These are phyloP conservation scores for Palloptera scutellata DNA, from an alignment of 2,888 invertebrate genomes.

Conservation along the genomic window DNA sequence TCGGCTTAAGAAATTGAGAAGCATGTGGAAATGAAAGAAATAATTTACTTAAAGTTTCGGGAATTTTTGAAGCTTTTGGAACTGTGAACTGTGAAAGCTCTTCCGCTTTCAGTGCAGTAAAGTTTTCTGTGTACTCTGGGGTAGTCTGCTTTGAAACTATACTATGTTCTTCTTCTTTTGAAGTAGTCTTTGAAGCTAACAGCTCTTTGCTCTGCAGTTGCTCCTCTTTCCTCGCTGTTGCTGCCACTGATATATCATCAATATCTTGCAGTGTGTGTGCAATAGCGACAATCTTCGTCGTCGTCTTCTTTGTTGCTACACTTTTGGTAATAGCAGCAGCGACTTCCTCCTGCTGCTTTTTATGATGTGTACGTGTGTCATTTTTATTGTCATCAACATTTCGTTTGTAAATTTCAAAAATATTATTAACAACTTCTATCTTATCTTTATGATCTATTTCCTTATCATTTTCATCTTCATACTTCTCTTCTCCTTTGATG, in stretches of 20 bases:
- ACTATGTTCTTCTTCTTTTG: too few species aligned
- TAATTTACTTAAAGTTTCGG: slow-evolving; percentile 7
- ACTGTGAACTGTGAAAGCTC: too few species aligned
- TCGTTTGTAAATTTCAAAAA: background rate
- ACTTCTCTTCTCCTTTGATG: background rate
- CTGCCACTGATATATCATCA: slow-evolving; percentile 25
- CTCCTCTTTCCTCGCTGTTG: background rate
- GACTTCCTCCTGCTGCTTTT: background rate
- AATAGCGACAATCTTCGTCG: background rate
- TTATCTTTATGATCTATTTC: background rate
- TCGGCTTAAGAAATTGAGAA: slow-evolving; percentile 33
- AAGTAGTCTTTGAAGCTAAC: too few species aligned
- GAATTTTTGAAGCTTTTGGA: slow-evolving; percentile 5
- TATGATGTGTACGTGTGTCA: too few species aligned
- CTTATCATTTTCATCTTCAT: background rate
- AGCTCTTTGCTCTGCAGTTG: too few species aligned
- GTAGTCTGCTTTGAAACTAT: background rate
- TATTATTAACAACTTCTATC: background rate
- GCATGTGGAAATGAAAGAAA: background rate
- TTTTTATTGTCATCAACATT: background rate
- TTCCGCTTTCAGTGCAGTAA: too few species aligned
- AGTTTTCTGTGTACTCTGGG: background rate
- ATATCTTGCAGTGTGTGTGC: slow-evolving; percentile 2
- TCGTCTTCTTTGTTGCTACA: background rate
- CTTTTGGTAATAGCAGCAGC: background rate